A percentile compares a stretch with the other conserved stretches of the same genome.
Evolutionary conservation across 2,888 invertebrate species (phyloP).

Genomic region (Agrypnus murinus): DNA sequence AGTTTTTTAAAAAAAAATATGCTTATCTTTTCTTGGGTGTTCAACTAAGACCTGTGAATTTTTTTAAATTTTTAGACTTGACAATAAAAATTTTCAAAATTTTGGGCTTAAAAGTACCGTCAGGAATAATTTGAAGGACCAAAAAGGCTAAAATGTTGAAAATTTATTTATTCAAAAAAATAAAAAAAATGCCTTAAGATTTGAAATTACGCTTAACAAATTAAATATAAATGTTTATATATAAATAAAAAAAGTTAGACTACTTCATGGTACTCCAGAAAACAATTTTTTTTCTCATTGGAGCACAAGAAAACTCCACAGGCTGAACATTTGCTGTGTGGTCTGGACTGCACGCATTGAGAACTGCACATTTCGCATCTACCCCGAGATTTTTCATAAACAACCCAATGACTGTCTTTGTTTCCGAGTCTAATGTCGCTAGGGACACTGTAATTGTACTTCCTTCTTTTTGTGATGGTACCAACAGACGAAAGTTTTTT

Average conservation of each 20-base stretch:
- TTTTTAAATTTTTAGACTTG: too few species aligned
- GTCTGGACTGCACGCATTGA: slow-evolving; percentile 10
- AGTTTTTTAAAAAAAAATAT: slow-evolving; percentile 18
- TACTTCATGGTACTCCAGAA: slow-evolving; percentile 33
- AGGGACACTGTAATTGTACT: slow-evolving; percentile 19
- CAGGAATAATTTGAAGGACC: too few species aligned
- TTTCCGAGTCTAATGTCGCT: slow-evolving; percentile 29
- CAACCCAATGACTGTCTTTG: slow-evolving; percentile 14
- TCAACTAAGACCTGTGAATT: too few species aligned
- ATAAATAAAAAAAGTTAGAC: too few species aligned
- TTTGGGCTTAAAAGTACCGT: too few species aligned
- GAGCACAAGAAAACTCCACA: slow-evolving; percentile 31
- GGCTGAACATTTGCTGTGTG: slow-evolving; percentile 32
- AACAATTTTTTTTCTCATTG: slow-evolving; percentile 37
- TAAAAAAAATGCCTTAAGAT: too few species aligned
- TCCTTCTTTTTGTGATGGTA: slow-evolving; percentile 18
- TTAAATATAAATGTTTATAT: too few species aligned
- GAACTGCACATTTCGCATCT: slow-evolving; percentile 33
- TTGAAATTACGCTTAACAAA: too few species aligned
- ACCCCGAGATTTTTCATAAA: slow-evolving; percentile 16
- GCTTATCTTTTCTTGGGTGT: too few species aligned
- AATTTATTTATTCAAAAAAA: too few species aligned
- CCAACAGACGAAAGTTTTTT: neutral
- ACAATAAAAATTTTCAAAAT: too few species aligned
- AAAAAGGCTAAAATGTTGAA: too few species aligned